Conservation (phyloP, 1,140 invertebrate genomes). For the Drosophila nigrodunni region DNA sequence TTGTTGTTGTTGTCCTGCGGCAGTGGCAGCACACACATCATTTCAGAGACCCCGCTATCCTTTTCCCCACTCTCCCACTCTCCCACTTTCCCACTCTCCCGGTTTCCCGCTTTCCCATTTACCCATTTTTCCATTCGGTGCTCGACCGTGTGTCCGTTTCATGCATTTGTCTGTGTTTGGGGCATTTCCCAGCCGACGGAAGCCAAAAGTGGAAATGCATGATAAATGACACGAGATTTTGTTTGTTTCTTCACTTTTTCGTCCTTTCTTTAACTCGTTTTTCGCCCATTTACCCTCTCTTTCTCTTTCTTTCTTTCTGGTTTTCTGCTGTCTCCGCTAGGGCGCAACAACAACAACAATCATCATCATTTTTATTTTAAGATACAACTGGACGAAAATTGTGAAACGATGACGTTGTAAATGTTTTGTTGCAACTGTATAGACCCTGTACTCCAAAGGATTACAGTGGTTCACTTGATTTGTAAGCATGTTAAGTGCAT, state of each 20-base stretch:
- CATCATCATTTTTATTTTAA: slow-evolving; percentile 72
- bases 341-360: slow-evolving; percentile 15
- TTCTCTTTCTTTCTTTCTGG: neutral
- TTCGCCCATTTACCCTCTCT: neutral
- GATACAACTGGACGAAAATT: slow-evolving; percentile 72
- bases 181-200: slow-evolving; percentile 74
- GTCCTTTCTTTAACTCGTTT: slow-evolving; percentile 4
- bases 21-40: slow-evolving; percentile 36
- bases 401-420: slow-evolving; percentile 82
- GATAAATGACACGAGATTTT: slow-evolving; percentile 80
- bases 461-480: no score
- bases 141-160: slow-evolving; percentile 22
- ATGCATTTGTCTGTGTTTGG: slow-evolving; percentile 69
- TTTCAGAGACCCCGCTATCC: slow-evolving; percentile 11
- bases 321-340: neutral
- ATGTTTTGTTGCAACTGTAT: slow-evolving; percentile 81
- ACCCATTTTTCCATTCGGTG: neutral
- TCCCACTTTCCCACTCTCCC: neutral
- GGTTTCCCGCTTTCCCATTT: neutral
- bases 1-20: slow-evolving; percentile 32
- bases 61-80: neutral
- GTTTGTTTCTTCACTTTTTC: slow-evolving; percentile 40
- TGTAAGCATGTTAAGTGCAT: no score
- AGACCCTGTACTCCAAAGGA: neutral
- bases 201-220: slow-evolving; percentile 83